Evolutionary conservation across 2,113 vertebrate species (phyloP), one percentile per base, ranked within the genome.

Genomic region (Scomber colias): DNA sequence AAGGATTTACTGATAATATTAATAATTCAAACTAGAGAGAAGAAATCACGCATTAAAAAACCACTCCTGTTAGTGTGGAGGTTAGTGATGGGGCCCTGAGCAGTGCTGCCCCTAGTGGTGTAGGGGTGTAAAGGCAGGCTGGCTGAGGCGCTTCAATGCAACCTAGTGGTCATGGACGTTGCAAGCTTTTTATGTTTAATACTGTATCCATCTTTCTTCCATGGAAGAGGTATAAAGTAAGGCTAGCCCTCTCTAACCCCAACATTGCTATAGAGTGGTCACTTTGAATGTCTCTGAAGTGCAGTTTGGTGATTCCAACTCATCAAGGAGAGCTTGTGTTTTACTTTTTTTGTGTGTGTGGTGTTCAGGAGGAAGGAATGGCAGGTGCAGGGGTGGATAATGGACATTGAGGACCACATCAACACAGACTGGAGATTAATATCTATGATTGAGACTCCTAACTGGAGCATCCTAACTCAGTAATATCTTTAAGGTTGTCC

Each of bases 111-210:
- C 90, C 91, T 75, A 84, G 82, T 89, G 89, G 87, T 82, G 69
- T 75, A 90, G 87, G 84, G 87, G 87, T 89, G 81, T 88, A 94
- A 94, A 92, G 93, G 92, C 93, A 94, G 89, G 89, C 77, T 91
- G 86, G 87, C 77, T 75, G 84, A 86, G 84, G 84, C 59, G 81
- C 71, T 85, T 83, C 30, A 83, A 85, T 50, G 64, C 77, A 89
- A 79, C 81, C 79, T 76, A 82, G 87, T 89, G 84, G 84, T 92
- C 62, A 75, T 78, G 69, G 79, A 88, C 45, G 54, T 77, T 19
- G 75, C 54, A 60, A 71, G 68, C 70, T 21, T 35, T 64, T 78
- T 84, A 15, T 71, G 64, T 86, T 79, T 86, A 91, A 89, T 64
- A 84, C 84, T 88, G 81, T 67, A 75, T 82, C 66, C 51, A 59